Evolutionary conservation across 2,888 invertebrate genomes (phyloP), one percentile per base, ranked within the genome.

Genomic region (Campoplex nolae): DNA sequence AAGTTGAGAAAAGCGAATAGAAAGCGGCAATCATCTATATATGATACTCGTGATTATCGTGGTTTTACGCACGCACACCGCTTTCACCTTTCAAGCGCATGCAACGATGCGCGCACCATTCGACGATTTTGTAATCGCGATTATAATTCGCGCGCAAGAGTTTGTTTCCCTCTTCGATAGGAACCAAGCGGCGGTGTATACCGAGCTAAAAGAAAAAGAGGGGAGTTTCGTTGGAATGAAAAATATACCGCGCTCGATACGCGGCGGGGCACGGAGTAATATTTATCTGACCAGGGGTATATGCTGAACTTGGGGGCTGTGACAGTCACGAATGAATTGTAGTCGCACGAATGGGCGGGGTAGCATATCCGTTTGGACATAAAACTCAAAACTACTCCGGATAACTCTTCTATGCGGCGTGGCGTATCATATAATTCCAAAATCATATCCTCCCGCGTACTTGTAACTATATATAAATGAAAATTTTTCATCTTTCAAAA

Each of bases 31-130:
- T 48, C 23, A 23, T 23, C 23, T 82, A 74, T 67, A 74, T 67
- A 82, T 65, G 54, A 67, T 51, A 75, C 68, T 74, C 51, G 75
- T 23, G 82, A 68, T 67, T 74, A 42, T 74, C 74, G 45, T 18
- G n/a, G n/a, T n/a, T n/a, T n/a, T n/a, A n/a, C n/a, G n/a, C n/a
- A n/a, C n/a, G n/a, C n/a, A n/a, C n/a, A n/a, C 79, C 16, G 51
- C 3, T 28, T 13, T 23, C 23, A 56, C 73, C 35, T 9, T 54
- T 13, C 58, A 28, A 35, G 35, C 35, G 18, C 23, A 4, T 4
- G 56, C 11, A 13, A 3, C 54, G 73, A 58, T 58, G 56, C 58
- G 42, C 23, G 0, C 23, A 28, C 13, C 35, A 32, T 51, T 74
- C 74, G 58, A 42, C 23, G 58, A 3, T 38, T 42, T 58, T 23